Evolutionary conservation across 2,113 vertebrate species (phyloP), one percentile per base, ranked within the genome.

Genomic region (Bubo scandiacus): DNA sequence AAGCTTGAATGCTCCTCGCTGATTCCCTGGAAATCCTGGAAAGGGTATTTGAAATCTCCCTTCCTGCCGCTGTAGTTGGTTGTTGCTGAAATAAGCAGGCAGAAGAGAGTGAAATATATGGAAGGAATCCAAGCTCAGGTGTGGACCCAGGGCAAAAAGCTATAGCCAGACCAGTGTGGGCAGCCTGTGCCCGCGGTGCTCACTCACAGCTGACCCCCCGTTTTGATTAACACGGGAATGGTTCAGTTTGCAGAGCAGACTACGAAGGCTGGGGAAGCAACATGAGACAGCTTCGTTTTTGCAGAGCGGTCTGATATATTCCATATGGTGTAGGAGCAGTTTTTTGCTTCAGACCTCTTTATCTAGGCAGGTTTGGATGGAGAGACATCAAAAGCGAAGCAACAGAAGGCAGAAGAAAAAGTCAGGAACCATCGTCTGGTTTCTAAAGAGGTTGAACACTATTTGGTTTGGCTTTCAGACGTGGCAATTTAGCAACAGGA

Each of bases 381-480:
- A 89, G 95, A 95, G 62, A 67, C 14, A 7, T 22, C 0, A 1
- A 61, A 22, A 93, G 86, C 3, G 3, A 49, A 67, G 94, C 71
- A 90, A 47, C 78, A 81, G 89, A 82, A 94, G 93, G 93, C 95
- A 96, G 94, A 92, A 78, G 72, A 70, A 83, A 71, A 96, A 98
- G 97, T 96, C 96, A 97, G 90, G 95, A 97, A 93, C 71, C 96
- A 55, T 80, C 59, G 51, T 90, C 91, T 97, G 95, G 87, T 90
- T 97, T 97, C 92, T 92, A 42, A 78, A 51, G 59, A 94, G 88
- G 77, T n/a, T 86, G 94, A 97, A 20, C 81, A 42, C 58, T 98
- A 54, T 98, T 98, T 98, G 94, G 73, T 97, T 98, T 98, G 98
- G 98, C 98, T 88, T 55, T 84, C 85, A 96, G 96, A 97, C 40